Conservation (phyloP, 1,140 invertebrate genomes). For the Ladona fulva region DNA sequence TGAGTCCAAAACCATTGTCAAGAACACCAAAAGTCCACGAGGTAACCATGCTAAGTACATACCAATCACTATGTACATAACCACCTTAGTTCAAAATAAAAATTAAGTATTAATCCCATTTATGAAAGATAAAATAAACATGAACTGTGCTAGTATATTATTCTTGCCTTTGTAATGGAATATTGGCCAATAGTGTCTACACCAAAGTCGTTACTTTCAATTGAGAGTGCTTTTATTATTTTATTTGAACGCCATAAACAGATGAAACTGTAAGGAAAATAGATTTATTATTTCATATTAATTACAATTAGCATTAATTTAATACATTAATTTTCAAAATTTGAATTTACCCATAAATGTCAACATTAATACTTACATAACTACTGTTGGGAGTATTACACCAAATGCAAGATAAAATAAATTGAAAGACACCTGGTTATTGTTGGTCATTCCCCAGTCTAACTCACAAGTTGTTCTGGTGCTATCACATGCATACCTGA, state of each 20-base stretch:
- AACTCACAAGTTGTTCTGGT: constrained; percentile 8
- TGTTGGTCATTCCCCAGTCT: neutral
- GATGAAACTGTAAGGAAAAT: neutral
- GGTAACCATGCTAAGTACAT: constrained; percentile 14
- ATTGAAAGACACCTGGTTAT: neutral
- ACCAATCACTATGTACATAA: neutral
- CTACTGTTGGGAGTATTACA: neutral
- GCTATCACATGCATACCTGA: constrained; percentile 13
- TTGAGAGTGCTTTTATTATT: neutral
- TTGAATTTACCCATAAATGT: too few species aligned
- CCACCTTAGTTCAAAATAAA: neutral
- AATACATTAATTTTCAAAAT: too few species aligned
- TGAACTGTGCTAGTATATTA: neutral
- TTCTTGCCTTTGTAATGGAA: neutral
- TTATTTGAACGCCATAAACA: neutral
- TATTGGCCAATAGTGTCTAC: neutral
- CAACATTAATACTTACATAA: neutral
- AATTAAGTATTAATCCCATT: neutral
- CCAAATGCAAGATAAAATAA: neutral
- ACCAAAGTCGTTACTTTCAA: neutral
- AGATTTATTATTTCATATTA: neutral
- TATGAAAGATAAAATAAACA: neutral
- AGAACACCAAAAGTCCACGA: neutral
- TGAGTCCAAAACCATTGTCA: neutral
- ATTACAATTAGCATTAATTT: too few species aligned